Percentiles rank a stretch among this genome's conserved stretches.
phyloP scores from a whole-genome alignment of 2,888 invertebrate genomes.

The Cetonia aurata region DNA sequence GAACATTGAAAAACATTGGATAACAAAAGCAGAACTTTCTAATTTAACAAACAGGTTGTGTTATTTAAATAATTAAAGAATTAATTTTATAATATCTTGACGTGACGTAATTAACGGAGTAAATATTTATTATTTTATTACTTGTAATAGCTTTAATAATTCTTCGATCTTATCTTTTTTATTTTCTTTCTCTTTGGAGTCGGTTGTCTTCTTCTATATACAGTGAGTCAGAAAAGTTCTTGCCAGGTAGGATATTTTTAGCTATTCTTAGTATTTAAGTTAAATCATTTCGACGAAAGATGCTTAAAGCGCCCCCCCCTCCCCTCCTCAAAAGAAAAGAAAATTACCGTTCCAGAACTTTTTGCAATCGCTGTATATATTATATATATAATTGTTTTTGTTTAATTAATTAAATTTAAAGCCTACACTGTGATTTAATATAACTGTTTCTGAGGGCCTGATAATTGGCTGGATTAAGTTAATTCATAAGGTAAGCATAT shows the following conservation, averaged over 20 bases:
- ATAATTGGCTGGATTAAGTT: constrained; percentile 2
- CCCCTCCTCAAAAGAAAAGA: too few relatives aligned
- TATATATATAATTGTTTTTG: constrained; percentile 20
- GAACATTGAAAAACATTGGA: too few relatives aligned
- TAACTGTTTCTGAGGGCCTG: constrained; percentile 24
- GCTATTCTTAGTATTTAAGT: too few relatives aligned
- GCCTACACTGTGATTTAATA: constrained; percentile 32
- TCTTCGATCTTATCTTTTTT: not conserved
- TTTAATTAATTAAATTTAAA: constrained; percentile 28
- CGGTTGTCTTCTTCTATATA: not conserved
- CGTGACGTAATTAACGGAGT: not conserved
- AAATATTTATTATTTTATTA: constrained; percentile 18
- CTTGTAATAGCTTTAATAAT: constrained; percentile 16
- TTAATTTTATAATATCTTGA: constrained; percentile 1
- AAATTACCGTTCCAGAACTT: too few relatives aligned
- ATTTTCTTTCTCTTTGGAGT: constrained; percentile 11
- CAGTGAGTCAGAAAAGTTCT: too few relatives aligned
- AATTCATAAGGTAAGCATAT: constrained; percentile 4
- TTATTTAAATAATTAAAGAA: constrained; percentile 21
- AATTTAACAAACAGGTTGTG: constrained; percentile 33
- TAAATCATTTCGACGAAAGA: too few relatives aligned
- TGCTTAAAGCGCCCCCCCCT: too few relatives aligned
- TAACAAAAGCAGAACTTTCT: not conserved
- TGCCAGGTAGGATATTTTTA: too few relatives aligned
- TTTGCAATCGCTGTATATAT: too few relatives aligned